Base-by-base conservation (phyloP, 2,888 invertebrate species). In the Phyto melanocephala region DNA sequence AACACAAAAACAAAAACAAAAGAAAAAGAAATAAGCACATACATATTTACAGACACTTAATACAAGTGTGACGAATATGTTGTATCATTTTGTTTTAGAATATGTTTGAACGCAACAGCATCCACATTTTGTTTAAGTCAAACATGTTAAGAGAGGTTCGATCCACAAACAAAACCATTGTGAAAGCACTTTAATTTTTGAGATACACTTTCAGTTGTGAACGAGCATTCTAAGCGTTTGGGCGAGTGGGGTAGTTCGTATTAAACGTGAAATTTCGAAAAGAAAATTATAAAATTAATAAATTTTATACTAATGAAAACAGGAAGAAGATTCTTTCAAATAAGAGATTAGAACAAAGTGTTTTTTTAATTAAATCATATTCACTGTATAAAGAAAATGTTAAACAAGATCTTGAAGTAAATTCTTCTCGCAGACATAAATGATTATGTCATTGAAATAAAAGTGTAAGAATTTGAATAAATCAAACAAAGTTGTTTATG, bases 201-300 rank as follows among this genome's bases (percentile, higher is more conserved):
- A 17, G 10, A n/a, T 50, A 33, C 28, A 72, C n/a, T 22, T 67
- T 83, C 35, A 85, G 78, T 84, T 77, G 81, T 84, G 68, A 79
- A 82, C 84, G 85, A 84, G 82, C 74, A 76, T 81, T 85, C 75
- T 84, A 79, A 74, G 79, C 81, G 85, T 71, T 75, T 54, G 58
- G 82, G 68, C 54, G 83, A 72, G 63, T 65, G 63, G 15, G 20
- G n/a, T 52, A 35, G 28, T 33, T 24, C 22, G 63, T 33, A 37
- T 24, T 10, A 10, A 74, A 74, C 62, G 71, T 62, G 54, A 0
- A 2, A 22, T 1, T 42, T 17, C 42, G 45, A 60, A 3, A 22
- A n/a, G n/a, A n/a, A n/a, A n/a, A n/a, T n/a, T n/a, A n/a, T n/a
- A n/a, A 35, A 17, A 54, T 15, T 11, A 35, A 35, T 33, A 56